Conservation (phyloP, 2,113 vertebrate genomes). For the Vidua chalybeata region DNA sequence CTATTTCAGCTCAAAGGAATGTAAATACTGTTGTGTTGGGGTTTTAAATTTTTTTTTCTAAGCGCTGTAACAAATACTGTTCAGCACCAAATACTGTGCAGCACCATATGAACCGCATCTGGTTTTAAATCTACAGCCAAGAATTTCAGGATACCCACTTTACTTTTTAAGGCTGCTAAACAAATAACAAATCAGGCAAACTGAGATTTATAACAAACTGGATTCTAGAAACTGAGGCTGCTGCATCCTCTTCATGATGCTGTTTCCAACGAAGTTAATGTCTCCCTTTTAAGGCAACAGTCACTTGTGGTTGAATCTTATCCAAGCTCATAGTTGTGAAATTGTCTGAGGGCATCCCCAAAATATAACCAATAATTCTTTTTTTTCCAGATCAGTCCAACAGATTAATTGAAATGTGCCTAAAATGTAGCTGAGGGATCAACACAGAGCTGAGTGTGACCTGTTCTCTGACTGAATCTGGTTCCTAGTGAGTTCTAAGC, state of each 20-base stretch:
- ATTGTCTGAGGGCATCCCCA: neutral
- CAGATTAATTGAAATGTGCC: neutral
- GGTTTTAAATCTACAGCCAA: neutral
- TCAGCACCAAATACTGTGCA: neutral
- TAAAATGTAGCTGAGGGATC: constrained; percentile 7
- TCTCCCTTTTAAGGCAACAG: constrained; percentile 10
- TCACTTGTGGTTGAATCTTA: neutral
- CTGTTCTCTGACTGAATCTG: neutral
- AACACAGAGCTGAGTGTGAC: neutral
- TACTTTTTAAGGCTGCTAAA: constrained; percentile 25
- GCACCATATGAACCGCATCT: neutral
- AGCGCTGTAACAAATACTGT: neutral
- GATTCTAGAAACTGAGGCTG: neutral
- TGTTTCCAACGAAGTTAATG: constrained; percentile 8
- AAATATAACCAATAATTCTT: neutral
- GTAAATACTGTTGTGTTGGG: constrained; percentile 1
- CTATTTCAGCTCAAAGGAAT: constrained; percentile 14
- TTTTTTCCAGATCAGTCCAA: neutral
- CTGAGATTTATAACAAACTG: neutral
- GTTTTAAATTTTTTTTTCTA: neutral
- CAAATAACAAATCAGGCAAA: neutral
- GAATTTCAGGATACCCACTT: neutral
- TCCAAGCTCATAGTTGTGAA: neutral
- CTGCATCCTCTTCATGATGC: neutral
- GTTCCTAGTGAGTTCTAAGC: neutral